Evolutionary conservation across 2,113 vertebrate species (phyloP).

Genomic region (Ariopsis seemanni): DNA sequence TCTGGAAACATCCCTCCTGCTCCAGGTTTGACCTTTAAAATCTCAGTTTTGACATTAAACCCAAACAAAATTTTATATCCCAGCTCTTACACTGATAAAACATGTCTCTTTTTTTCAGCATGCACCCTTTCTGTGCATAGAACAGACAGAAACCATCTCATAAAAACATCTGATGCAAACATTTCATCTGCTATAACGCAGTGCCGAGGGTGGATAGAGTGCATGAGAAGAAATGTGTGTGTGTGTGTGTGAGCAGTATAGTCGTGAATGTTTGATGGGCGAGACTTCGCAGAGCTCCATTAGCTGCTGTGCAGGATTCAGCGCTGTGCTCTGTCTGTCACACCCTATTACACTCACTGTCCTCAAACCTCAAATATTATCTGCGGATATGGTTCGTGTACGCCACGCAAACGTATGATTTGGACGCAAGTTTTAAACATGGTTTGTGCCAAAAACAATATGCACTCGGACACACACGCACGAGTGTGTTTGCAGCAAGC

Average conservation of each 20-base stretch:
- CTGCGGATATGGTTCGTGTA: slow-evolving; percentile 3
- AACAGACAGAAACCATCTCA: slow-evolving; percentile 27
- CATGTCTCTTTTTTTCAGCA: neutral
- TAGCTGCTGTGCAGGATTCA: slow-evolving; percentile 54
- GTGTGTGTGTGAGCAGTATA: slow-evolving; percentile 17
- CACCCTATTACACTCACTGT: slow-evolving; percentile 61
- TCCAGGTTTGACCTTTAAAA: slow-evolving; percentile 14
- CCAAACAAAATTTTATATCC: slow-evolving; percentile 27
- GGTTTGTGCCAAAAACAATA: slow-evolving; percentile 11
- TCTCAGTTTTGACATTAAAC: slow-evolving; percentile 11
- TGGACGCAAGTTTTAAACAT: neutral
- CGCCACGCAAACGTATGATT: neutral
- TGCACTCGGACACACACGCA: neutral
- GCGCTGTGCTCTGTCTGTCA: slow-evolving; percentile 69
- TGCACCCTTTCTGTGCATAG: slow-evolving; percentile 3
- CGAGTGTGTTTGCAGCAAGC: slow-evolving; percentile 4
- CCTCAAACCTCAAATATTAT: slow-evolving; percentile 50
- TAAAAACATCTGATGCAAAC: slow-evolving; percentile 25
- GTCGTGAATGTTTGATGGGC: slow-evolving; percentile 47
- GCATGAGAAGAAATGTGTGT: slow-evolving; percentile 1
- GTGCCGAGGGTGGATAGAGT: neutral
- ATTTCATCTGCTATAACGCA: slow-evolving; percentile 3
- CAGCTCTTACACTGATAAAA: slow-evolving; percentile 16
- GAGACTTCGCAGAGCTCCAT: slow-evolving; percentile 45
- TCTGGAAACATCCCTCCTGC: neutral